Evolutionary conservation across 2,888 invertebrate genomes (phyloP), one percentile per base, ranked within the genome.

Genomic region (Colostygia pectinataria): DNA sequence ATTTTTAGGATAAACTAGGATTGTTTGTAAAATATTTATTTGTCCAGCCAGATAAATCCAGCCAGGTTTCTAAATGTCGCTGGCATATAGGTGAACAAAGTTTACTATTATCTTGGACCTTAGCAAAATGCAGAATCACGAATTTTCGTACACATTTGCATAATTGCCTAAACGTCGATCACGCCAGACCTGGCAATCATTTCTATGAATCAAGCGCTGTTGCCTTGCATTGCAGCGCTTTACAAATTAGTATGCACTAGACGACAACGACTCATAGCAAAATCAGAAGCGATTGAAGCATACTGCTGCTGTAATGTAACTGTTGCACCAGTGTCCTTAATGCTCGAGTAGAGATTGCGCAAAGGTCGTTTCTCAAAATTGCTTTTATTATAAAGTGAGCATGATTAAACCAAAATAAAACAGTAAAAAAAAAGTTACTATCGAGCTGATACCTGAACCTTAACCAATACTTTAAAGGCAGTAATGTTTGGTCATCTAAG

Each of bases 331-430:
- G 72, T 77, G 79, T 80, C 81, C 78, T 80, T 80, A 80, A 82
- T 80, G 84, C 70, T 77, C 76, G 77, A 80, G 65, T 72, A 74
- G 64, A 68, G 71, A 74, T 80, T 77, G 75, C 72, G 77, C 74
- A 81, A 83, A 83, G 83, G 81, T 75, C 80, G 76, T 77, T 69
- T 71, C 74, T 75, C 65, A 73, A 74, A 80, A 77, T 71, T 68
- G 68, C 67, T 60, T 73, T 65, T 71, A 70, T 74, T 71, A 69
- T 65, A 48, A 54, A 42, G 25, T 38, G 40, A 47, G 66, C 72
- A 68, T 66, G 67, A 60, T 63, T 59, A 61, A 66, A 53, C 48
- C 55, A 52, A 65, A 69, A 70, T 68, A 55, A 59, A 62, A 55
- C 65, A 65, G 33, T 40, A 34, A 34, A 39, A 33, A 12, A n/a